A percentile compares a stretch with the other conserved stretches of the same genome.
These are phyloP conservation scores for Mustelus asterias DNA, from an alignment of 2,113 vertebrate species.

Conservation along the genomic window DNA sequence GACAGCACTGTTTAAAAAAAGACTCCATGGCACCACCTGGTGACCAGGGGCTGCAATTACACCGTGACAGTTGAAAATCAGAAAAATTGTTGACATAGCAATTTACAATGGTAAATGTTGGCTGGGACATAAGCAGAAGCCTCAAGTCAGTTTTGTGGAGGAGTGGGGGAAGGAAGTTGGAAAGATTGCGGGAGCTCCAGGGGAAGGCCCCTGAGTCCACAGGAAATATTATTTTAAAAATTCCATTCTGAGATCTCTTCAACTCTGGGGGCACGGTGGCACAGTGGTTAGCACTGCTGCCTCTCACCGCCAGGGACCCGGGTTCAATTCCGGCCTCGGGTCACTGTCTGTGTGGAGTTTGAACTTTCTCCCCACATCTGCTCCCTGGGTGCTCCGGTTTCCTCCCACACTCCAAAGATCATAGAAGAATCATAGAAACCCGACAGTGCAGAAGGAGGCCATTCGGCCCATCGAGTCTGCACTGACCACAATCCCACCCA, in stretches of 20 bases:
- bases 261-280: background rate
- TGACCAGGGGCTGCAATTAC: background rate
- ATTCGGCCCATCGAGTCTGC: too few relatives aligned
- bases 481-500: too few relatives aligned
- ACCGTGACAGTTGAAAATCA: background rate
- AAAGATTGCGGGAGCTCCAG: background rate
- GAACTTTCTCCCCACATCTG: too few relatives aligned
- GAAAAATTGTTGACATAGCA: background rate
- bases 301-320: too few relatives aligned
- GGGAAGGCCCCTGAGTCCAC: background rate
- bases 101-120: background rate
- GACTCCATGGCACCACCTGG: background rate
- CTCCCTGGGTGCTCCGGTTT: too few relatives aligned
- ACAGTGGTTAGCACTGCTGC: too few relatives aligned
- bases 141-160: background rate
- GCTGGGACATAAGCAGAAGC: background rate
- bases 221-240: background rate
- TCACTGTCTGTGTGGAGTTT: too few relatives aligned
- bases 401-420: too few relatives aligned
- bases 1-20: background rate
- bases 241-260: background rate
- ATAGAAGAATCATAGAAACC: too few relatives aligned
- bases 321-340: too few relatives aligned
- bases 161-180: too few relatives aligned
- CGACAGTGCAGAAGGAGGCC: too few relatives aligned